These are phyloP conservation scores for Scleropages formosus DNA, from an alignment of 2,797 vertebrate species.

Conservation along the genomic window DNA sequence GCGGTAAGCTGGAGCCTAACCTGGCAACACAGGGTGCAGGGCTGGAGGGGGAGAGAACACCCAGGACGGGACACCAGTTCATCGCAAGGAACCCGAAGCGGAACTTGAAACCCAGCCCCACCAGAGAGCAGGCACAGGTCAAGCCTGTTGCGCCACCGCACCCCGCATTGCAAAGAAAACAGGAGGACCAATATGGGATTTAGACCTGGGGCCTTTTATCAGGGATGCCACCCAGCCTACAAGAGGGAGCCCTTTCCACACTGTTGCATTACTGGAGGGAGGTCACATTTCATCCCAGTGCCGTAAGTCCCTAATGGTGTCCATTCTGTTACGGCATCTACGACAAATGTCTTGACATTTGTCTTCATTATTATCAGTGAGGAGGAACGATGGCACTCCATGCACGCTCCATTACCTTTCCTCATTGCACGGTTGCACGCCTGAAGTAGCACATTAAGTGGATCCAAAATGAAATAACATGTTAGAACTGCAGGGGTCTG, in stretches of 20 bases:
- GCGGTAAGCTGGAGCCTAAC: too few species aligned
- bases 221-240: not conserved
- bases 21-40: too few species aligned
- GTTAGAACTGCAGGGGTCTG: conserved; percentile 59
- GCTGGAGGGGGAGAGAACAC: too few species aligned
- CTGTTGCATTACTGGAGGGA: conserved; percentile 36
- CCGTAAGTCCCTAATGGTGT: conserved; percentile 59
- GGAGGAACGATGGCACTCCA: conserved; percentile 73
- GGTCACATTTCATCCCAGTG: conserved; percentile 47
- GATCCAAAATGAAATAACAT: conserved; percentile 72
- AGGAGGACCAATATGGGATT: not conserved
- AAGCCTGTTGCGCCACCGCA: too few species aligned
- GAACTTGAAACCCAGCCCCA: too few species aligned
- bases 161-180: too few species aligned
- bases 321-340: conserved; percentile 74
- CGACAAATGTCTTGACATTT: conserved; percentile 78
- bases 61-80: too few species aligned
- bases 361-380: conserved; percentile 82
- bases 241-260: not conserved
- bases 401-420: conserved; percentile 74
- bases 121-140: too few species aligned
- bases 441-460: conserved; percentile 75
- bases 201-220: not conserved
- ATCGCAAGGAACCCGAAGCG: too few species aligned
- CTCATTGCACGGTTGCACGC: conserved; percentile 73